phyloP scores from a whole-genome alignment of 2,888 invertebrate genomes.

The Cyclophora albipunctata region DNA sequence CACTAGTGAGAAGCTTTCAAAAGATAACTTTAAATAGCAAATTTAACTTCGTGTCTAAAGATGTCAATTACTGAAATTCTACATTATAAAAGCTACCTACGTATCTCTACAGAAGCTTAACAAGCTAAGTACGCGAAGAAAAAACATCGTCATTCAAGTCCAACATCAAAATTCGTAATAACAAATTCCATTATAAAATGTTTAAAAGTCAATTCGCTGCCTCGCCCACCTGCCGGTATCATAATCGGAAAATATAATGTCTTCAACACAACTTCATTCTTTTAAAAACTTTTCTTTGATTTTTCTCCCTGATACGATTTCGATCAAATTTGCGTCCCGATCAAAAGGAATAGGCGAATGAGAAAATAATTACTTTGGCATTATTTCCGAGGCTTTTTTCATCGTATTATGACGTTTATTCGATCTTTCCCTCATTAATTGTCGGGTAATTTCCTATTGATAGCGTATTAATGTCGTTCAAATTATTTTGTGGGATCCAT shows the following conservation, averaged over 20 bases:
- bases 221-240: conserved; percentile 55
- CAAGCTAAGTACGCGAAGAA: no score
- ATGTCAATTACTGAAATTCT: no score
- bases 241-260: conserved; percentile 55
- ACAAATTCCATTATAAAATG: no score
- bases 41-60: no score
- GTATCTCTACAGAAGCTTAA: no score
- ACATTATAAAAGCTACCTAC: no score
- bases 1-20: no score
- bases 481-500: conserved; percentile 5
- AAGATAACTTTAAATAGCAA: no score
- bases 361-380: conserved; percentile 59
- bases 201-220: conserved; percentile 4
- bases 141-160: neutral
- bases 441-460: conserved; percentile 17
- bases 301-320: conserved; percentile 43
- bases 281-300: conserved; percentile 54
- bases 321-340: conserved; percentile 51
- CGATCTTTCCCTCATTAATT: conserved; percentile 18
- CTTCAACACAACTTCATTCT: conserved; percentile 40
- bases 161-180: no score
- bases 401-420: conserved; percentile 16
- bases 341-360: conserved; percentile 47
- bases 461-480: conserved; percentile 12
- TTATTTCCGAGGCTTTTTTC: conserved; percentile 54